phyloP scores from a whole-genome alignment of 2,797 vertebrate genomes.

The Pygocentrus nattereri region DNA sequence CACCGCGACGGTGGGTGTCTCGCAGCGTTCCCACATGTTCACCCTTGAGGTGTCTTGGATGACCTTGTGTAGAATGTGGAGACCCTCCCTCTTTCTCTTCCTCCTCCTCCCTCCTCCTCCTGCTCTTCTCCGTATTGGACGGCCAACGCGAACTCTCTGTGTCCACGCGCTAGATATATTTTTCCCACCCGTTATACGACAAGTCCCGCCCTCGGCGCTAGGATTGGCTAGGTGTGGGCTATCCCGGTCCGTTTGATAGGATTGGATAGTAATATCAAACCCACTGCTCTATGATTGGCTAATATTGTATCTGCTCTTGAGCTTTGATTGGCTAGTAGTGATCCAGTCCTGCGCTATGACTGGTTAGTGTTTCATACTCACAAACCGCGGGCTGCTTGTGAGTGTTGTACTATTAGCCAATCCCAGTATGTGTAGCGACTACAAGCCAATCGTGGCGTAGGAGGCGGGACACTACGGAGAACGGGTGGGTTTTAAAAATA shows the following conservation, averaged over 20 bases:
- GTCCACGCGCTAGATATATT: background rate
- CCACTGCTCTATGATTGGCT: background rate
- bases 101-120: constrained; percentile 7
- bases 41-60: constrained; percentile 40
- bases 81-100: constrained; percentile 12
- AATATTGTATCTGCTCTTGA: background rate
- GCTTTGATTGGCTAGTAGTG: background rate
- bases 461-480: background rate
- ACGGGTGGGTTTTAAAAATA: background rate
- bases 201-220: background rate
- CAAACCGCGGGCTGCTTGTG: background rate
- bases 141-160: constrained; percentile 3
- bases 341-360: background rate
- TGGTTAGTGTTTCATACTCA: background rate
- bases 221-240: background rate
- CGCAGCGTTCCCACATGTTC: background rate
- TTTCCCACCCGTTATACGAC: background rate
- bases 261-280: background rate
- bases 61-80: constrained; percentile 39
- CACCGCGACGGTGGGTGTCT: background rate
- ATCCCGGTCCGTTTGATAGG: background rate
- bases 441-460: background rate
- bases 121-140: constrained; percentile 30
- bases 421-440: background rate
- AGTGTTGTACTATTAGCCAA: background rate